Conservation (phyloP, 2,113 vertebrate species). For the Brevimyrus niger region DNA sequence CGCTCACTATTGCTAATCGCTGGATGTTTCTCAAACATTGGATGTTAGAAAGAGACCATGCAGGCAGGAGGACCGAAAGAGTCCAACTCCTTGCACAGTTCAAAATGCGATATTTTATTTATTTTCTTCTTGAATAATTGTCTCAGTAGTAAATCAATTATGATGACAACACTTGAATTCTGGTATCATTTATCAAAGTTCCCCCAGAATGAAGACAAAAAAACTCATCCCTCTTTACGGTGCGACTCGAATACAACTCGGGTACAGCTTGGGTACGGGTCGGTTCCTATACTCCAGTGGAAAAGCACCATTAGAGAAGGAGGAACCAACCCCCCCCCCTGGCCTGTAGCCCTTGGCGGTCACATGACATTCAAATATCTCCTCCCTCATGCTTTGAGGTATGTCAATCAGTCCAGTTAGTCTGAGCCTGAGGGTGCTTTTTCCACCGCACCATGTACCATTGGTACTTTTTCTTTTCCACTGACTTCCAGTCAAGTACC, state of each 20-base stretch:
- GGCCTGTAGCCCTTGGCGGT: not conserved
- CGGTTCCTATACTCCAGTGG: not conserved
- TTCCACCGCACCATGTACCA: no score
- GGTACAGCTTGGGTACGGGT: not conserved
- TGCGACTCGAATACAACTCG: no score
- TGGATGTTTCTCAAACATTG: no score
- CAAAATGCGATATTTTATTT: no score
- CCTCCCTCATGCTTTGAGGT: not conserved
- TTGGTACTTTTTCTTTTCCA: no score
- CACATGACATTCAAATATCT: not conserved
- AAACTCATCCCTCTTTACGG: not conserved
- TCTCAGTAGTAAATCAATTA: no score
- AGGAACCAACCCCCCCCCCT: not conserved
- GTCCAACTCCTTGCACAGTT: no score
- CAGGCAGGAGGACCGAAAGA: no score
- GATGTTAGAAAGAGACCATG: no score
- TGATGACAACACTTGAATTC: not conserved
- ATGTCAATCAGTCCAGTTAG: not conserved
- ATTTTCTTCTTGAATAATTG: no score
- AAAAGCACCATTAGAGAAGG: not conserved
- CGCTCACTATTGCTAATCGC: no score
- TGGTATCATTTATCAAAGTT: not conserved
- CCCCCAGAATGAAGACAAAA: not conserved
- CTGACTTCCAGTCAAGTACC: no score
- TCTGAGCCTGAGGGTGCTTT: not conserved